Evolutionary conservation across 2,888 invertebrate genomes (phyloP).

Genomic region (Oligia fasciuncula): DNA sequence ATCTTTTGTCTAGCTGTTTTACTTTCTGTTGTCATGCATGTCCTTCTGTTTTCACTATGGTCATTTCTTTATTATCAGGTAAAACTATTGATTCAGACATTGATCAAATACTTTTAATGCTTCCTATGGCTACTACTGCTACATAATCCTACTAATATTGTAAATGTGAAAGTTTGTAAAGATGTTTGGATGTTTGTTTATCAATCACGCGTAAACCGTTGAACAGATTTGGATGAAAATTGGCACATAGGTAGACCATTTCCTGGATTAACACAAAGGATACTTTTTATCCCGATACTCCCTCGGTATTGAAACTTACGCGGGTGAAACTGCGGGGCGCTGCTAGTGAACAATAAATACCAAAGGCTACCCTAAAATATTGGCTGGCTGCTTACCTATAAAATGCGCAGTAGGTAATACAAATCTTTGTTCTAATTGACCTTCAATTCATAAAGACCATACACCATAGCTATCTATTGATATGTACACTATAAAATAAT

Average conservation of each 20-base stretch:
- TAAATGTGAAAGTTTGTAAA: too few species aligned
- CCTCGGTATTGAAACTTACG: too few species aligned
- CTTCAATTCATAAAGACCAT: constrained; percentile 31
- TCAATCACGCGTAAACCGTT: too few species aligned
- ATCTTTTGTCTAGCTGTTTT: background rate
- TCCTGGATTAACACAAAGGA: too few species aligned
- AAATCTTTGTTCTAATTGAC: constrained; percentile 35
- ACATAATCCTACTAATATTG: background rate
- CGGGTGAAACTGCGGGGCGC: too few species aligned
- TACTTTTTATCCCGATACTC: too few species aligned
- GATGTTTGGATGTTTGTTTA: too few species aligned
- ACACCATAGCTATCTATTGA: constrained; percentile 22
- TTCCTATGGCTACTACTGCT: background rate
- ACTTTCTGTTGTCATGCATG: background rate
- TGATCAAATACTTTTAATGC: background rate
- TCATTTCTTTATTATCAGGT: too few species aligned
- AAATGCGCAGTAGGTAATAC: constrained; percentile 23
- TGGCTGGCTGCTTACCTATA: background rate
- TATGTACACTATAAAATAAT: constrained; percentile 48
- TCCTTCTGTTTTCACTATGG: background rate
- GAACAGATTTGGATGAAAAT: too few species aligned
- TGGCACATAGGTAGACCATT: too few species aligned
- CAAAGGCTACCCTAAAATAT: background rate
- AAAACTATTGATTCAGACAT: background rate
- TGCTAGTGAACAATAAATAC: background rate